These are phyloP conservation scores for Pachypsylla venusta DNA, from an alignment of 1,140 invertebrate species.

Conservation along the genomic window DNA sequence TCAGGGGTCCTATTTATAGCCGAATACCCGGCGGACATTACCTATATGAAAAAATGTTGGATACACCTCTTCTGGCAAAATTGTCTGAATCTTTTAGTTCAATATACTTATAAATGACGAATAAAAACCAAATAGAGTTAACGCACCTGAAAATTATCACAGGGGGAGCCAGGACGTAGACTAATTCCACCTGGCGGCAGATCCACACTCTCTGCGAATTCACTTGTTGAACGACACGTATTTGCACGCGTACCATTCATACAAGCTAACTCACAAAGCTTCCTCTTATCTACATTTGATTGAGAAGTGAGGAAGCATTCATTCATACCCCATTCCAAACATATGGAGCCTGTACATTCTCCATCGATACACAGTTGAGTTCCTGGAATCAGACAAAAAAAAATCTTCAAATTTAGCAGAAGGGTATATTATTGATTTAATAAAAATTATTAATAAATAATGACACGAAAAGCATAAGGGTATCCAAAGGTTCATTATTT, in stretches of 20 bases:
- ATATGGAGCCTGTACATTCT: constrained; percentile 90
- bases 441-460: too few relatives aligned
- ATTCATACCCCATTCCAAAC: constrained; percentile 80
- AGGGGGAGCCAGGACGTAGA: constrained; percentile 83
- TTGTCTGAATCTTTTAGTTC: constrained; percentile 24
- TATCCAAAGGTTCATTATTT: too few relatives aligned
- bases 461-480: too few relatives aligned
- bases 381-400: too few relatives aligned
- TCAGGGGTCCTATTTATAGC: too few relatives aligned
- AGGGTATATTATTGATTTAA: too few relatives aligned
- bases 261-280: constrained; percentile 91
- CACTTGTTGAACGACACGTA: constrained; percentile 74
- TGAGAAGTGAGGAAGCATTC: constrained; percentile 92
- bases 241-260: constrained; percentile 59
- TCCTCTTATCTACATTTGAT: constrained; percentile 70
- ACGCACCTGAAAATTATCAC: constrained; percentile 88
- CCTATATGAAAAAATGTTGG: too few relatives aligned
- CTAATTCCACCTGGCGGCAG: constrained; percentile 73
- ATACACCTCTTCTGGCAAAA: too few relatives aligned
- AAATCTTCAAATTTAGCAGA: too few relatives aligned
- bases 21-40: too few relatives aligned
- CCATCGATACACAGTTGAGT: constrained; percentile 78
- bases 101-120: neutral
- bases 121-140: too few relatives aligned
- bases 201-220: constrained; percentile 56